These are phyloP conservation scores for Noturus placidus DNA, from an alignment of 2,113 vertebrate genomes.

Conservation along the genomic window DNA sequence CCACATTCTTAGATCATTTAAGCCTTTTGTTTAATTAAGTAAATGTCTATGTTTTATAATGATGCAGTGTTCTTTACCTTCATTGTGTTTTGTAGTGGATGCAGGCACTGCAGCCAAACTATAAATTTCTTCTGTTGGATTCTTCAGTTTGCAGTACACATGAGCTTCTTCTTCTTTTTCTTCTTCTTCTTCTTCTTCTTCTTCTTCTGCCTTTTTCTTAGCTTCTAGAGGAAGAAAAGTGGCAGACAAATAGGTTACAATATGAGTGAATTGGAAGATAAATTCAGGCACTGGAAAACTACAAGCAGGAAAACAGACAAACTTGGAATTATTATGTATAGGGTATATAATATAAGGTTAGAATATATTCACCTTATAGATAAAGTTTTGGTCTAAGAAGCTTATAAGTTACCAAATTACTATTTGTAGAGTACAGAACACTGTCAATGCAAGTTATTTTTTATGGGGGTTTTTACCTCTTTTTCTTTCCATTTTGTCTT, in stretches of 20 bases:
- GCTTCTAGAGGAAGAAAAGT: background rate
- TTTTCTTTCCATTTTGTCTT: background rate
- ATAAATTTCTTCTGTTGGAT: conserved; percentile 60
- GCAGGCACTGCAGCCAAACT: background rate
- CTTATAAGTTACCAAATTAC: background rate
- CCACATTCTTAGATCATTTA: background rate
- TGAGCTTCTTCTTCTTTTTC: conserved; percentile 25
- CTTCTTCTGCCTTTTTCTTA: conserved; percentile 9
- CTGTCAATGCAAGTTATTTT: background rate
- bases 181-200: conserved; percentile 23
- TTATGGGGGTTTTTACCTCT: conserved; percentile 36
- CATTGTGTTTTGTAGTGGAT: background rate
- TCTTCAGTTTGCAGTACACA: conserved; percentile 48
- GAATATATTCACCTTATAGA: too few relatives aligned
- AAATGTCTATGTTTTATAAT: background rate
- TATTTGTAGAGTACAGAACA: background rate
- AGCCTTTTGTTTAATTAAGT: background rate
- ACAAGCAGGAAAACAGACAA: background rate
- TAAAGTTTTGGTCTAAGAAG: background rate
- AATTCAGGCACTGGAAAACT: background rate
- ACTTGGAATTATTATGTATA: background rate
- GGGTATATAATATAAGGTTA: too few relatives aligned
- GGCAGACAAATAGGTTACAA: background rate
- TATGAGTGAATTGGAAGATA: background rate
- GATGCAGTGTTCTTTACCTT: background rate